Base-by-base conservation (phyloP, 2,113 vertebrate genomes). In the Carassius carassius region DNA sequence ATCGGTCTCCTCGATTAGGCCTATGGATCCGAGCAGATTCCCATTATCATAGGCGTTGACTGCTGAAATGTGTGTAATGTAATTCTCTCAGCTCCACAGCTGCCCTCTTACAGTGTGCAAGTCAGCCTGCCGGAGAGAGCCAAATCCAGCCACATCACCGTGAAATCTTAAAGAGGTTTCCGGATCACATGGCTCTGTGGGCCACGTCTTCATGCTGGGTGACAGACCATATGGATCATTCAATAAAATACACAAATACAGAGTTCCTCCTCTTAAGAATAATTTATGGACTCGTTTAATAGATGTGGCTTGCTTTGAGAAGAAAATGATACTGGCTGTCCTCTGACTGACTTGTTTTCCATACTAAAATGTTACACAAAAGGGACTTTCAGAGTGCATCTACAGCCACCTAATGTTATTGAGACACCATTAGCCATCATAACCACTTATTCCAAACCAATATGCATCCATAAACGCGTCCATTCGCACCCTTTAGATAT, bases 81-180 rank as follows among this genome's bases (percentile, higher is more conserved):
- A 93, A 93, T 92, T 91, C 90, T 92, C 92, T 81, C 87, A 84
- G 84, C 90, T 88, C 90, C 90, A 87, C 92, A 92, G 92, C 91
- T 93, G 91, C 90, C 91, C 92, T 92, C 89, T 51, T 90, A 63
- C 32, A 70, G 41, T 56, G 72, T 47, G 73, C 62, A 82, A 69
- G 77, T 76, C 5, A 67, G 60, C 23, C 37, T 23, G 78, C 41
- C 21, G 47, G 72, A 41, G 81, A 58, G 54, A 78, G 32, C n/a
- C 65, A 75, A 77, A 86, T 35, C 70, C 60, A 69, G 72, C 51
- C 78, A 79, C 78, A 63, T 82, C 73, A 69, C 74, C 25, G 63
- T 86, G 75, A 83, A 73, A 76, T 81, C 86, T 76, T 29, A 76
- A 81, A 84, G 77, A 51, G 69, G 77, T 73, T 85, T 85, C 77